A percentile compares a stretch with the other conserved stretches of the same genome.
These are phyloP conservation scores for Eupithecia dodoneata DNA, from an alignment of 2,888 invertebrate species.

Conservation along the genomic window DNA sequence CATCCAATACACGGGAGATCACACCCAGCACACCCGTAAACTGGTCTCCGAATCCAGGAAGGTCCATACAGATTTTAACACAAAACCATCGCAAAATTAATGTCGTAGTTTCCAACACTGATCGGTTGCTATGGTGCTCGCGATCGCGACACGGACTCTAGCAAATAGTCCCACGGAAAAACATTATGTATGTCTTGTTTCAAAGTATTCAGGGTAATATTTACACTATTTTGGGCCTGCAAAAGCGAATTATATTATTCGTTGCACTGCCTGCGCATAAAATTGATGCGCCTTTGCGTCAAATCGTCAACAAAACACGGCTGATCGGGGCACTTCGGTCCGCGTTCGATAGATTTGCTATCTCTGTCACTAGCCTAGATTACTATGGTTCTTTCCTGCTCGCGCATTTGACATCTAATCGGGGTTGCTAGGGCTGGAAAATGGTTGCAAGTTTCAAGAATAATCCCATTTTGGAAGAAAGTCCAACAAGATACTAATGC, in stretches of 20 bases:
- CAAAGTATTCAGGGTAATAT: conserved; percentile 68
- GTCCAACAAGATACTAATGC: conserved; percentile 1
- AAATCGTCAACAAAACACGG: conserved; percentile 74
- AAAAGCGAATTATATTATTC: conserved; percentile 66
- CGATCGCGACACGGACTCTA: conserved; percentile 61
- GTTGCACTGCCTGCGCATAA: conserved; percentile 82
- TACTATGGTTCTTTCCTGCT: conserved; percentile 55
- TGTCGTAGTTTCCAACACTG: conserved; percentile 75
- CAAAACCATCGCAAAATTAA: conserved; percentile 71
- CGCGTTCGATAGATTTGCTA: conserved; percentile 54
- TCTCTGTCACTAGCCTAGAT: conserved; percentile 66
- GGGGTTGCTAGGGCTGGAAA: conserved; percentile 58
- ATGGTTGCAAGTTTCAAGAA: conserved; percentile 3
- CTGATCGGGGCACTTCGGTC: conserved; percentile 55
- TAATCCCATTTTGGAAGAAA: neutral
- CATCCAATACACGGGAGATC: conserved; percentile 80
- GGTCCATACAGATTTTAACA: conserved; percentile 63
- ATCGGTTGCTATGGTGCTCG: conserved; percentile 69
- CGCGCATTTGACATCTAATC: conserved; percentile 61
- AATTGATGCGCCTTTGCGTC: conserved; percentile 77
- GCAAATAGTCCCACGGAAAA: conserved; percentile 50
- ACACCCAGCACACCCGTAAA: conserved; percentile 70
- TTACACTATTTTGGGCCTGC: conserved; percentile 80
- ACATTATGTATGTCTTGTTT: conserved; percentile 66
- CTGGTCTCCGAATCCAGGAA: conserved; percentile 57